Conservation (phyloP, 2,797 vertebrate species). For the Alauda arvensis region DNA sequence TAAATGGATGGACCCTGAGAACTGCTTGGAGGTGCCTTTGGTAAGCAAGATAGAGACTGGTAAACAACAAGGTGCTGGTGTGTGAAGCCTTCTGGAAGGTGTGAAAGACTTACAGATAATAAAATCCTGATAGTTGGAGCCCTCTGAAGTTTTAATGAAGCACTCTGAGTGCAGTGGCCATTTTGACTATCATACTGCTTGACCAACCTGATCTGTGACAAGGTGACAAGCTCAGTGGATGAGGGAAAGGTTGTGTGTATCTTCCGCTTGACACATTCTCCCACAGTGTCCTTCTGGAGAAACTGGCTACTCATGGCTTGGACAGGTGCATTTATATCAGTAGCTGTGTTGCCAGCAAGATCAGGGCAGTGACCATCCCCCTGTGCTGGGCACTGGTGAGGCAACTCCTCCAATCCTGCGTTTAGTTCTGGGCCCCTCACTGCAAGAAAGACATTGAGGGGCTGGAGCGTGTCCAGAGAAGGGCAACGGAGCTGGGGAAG, state of each 20-base stretch:
- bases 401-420: background rate
- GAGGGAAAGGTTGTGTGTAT: background rate
- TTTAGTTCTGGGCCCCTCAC: background rate
- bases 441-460: background rate
- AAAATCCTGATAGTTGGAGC: too few relatives aligned
- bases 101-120: too few relatives aligned
- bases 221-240: background rate
- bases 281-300: background rate
- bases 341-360: background rate
- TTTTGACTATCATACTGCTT: background rate
- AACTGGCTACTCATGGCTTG: background rate
- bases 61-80: too few relatives aligned
- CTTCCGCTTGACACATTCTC: rapidly evolving
- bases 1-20: too few relatives aligned
- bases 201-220: background rate
- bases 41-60: too few relatives aligned
- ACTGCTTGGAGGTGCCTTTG: too few relatives aligned
- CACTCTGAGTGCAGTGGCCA: too few relatives aligned
- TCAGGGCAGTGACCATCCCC: rapidly evolving
- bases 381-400: rapidly evolving
- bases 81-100: too few relatives aligned
- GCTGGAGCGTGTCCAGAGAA: background rate
- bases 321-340: background rate
- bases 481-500: rapidly evolving
- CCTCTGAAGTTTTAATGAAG: too few relatives aligned